phyloP scores from a whole-genome alignment of 2,113 vertebrate genomes.

The Cariama cristata region DNA sequence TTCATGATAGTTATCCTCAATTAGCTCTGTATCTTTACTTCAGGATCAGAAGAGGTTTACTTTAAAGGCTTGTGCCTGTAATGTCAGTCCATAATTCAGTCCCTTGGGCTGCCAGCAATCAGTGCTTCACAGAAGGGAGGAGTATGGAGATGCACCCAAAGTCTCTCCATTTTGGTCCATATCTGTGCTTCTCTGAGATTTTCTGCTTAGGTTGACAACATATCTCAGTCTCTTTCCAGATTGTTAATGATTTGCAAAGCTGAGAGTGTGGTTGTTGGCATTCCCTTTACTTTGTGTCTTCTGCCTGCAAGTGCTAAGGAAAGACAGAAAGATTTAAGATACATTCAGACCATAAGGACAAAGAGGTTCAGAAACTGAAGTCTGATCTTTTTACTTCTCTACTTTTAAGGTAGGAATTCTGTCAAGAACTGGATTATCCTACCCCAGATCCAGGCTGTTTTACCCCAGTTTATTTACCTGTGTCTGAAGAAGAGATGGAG shows the following conservation, averaged over 20 bases:
- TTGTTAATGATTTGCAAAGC: neutral
- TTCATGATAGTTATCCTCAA: neutral
- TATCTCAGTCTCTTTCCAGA: neutral
- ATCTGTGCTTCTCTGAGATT: neutral
- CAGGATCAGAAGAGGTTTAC: neutral
- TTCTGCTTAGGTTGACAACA: neutral
- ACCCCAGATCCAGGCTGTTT: neutral
- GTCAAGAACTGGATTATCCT: neutral
- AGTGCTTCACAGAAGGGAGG: neutral
- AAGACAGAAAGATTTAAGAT: neutral
- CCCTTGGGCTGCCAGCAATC: neutral
- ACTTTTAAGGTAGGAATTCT: neutral
- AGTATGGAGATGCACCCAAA: neutral
- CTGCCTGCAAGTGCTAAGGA: neutral
- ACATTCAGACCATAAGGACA: neutral
- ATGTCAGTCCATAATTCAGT: neutral
- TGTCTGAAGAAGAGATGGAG: neutral
- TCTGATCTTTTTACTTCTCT: neutral
- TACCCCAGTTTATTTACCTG: neutral
- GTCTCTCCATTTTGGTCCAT: neutral
- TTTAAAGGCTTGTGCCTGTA: neutral
- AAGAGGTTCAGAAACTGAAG: neutral
- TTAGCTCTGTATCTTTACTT: neutral
- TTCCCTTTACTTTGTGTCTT: neutral
- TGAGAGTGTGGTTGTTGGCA: neutral